Conservation (phyloP, 30 jellyfish, hydroid and myxozoan species). For the Cassiopea andromeda region DNA sequence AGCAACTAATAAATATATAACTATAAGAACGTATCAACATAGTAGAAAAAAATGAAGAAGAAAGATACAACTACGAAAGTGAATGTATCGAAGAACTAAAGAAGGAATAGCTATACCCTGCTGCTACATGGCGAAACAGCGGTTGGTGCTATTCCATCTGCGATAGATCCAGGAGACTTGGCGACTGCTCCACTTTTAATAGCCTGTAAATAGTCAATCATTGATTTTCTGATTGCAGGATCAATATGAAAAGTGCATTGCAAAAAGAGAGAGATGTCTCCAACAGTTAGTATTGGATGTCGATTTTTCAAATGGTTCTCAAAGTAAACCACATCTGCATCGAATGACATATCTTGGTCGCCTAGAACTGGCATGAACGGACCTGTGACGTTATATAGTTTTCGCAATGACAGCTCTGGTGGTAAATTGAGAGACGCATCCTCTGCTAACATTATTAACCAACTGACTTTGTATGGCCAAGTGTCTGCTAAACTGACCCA, state of each 20-base stretch:
- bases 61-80: background rate
- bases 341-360: constrained; percentile 79
- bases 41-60: background rate
- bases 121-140: constrained; percentile 76
- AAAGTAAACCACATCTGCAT: constrained; percentile 77
- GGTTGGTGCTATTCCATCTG: constrained; percentile 47
- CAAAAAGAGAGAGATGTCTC: constrained; percentile 80
- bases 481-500: constrained; percentile 97
- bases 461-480: constrained; percentile 96
- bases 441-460: constrained; percentile 86
- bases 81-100: background rate
- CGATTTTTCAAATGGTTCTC: constrained; percentile 83
- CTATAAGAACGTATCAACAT: constrained; percentile 7
- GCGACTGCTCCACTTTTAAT: constrained; percentile 77
- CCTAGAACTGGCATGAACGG: constrained; percentile 86
- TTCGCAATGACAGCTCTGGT: constrained; percentile 71
- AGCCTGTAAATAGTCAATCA: constrained; percentile 89
- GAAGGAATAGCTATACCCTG: constrained; percentile 48
- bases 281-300: constrained; percentile 84
- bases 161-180: constrained; percentile 56
- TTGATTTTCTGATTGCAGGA: constrained; percentile 81
- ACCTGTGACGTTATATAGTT: constrained; percentile 76
- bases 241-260: constrained; percentile 89
- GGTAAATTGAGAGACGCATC: constrained; percentile 77
- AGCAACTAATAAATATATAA: no score